Conservation (phyloP, 2,797 vertebrate species). For the Chelon auratus region DNA sequence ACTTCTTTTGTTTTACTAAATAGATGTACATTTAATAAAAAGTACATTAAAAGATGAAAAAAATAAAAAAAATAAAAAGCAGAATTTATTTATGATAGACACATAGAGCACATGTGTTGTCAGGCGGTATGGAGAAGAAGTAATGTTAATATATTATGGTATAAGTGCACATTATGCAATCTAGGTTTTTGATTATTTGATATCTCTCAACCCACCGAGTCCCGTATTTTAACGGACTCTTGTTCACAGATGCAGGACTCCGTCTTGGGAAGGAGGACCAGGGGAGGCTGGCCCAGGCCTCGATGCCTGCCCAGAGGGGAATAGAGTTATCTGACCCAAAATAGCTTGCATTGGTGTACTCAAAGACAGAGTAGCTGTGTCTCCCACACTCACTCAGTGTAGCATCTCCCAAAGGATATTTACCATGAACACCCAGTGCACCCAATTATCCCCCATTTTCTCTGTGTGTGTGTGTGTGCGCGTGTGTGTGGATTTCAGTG, state of each 20-base stretch:
- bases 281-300: slow-evolving; percentile 49
- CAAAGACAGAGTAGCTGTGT: slow-evolving; percentile 76
- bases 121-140: slow-evolving; percentile 73
- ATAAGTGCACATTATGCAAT: slow-evolving; percentile 93
- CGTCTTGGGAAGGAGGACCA: slow-evolving; percentile 35
- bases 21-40: slow-evolving; percentile 78
- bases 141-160: slow-evolving; percentile 92
- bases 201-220: slow-evolving; percentile 73
- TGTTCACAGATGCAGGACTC: slow-evolving; percentile 24
- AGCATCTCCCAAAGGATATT: slow-evolving; percentile 80
- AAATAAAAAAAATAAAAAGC: slow-evolving; percentile 82
- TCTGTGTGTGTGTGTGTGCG: slow-evolving; percentile 30
- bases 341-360: slow-evolving; percentile 74
- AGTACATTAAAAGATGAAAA: slow-evolving; percentile 77
- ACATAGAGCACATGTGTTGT: slow-evolving; percentile 91
- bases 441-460: slow-evolving; percentile 47
- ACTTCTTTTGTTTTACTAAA: slow-evolving; percentile 57
- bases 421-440: slow-evolving; percentile 62
- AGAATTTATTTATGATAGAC: slow-evolving; percentile 94
- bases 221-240: slow-evolving; percentile 56
- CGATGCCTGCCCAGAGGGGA: slow-evolving; percentile 56
- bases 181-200: slow-evolving; percentile 86
- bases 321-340: slow-evolving; percentile 76
- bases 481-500: slow-evolving; percentile 51
- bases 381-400: slow-evolving; percentile 73